Conservation (phyloP, 2,113 vertebrate species). For the Picathartes gymnocephalus region DNA sequence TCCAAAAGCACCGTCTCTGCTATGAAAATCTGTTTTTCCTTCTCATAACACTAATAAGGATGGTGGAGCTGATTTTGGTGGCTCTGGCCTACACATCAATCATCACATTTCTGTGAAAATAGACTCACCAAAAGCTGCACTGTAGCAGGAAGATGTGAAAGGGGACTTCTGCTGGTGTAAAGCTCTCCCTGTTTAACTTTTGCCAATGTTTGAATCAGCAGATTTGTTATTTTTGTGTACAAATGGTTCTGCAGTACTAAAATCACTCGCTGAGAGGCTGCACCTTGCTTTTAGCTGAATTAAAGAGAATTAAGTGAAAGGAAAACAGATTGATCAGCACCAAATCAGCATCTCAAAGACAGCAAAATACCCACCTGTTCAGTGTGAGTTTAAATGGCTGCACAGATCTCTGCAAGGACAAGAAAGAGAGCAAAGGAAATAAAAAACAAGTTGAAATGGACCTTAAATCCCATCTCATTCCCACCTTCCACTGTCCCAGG, state of each 20-base stretch:
- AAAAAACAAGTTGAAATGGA: not conserved
- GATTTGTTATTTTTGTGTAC: not conserved
- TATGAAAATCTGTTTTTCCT: not conserved
- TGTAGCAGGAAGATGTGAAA: not conserved
- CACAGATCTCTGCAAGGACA: not conserved
- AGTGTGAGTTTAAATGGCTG: not conserved
- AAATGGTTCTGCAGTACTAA: not conserved
- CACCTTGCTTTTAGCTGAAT: not conserved
- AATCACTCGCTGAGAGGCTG: not conserved
- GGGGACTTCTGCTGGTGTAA: not conserved
- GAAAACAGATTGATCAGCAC: not conserved
- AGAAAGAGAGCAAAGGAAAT: not conserved
- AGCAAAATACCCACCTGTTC: not conserved
- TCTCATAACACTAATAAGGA: not conserved
- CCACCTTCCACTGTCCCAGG: accelerated
- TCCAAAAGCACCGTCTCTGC: not conserved
- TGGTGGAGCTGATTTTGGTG: not conserved
- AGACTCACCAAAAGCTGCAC: not conserved
- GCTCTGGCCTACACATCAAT: not conserved
- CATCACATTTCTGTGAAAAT: not conserved
- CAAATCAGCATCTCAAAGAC: not conserved
- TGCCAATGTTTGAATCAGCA: not conserved
- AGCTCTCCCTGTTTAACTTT: not conserved
- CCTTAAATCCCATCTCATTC: not conserved
- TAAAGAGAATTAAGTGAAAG: not conserved